Base-by-base conservation (phyloP, 2,797 vertebrate genomes). In the Anguilla megastoma region DNA sequence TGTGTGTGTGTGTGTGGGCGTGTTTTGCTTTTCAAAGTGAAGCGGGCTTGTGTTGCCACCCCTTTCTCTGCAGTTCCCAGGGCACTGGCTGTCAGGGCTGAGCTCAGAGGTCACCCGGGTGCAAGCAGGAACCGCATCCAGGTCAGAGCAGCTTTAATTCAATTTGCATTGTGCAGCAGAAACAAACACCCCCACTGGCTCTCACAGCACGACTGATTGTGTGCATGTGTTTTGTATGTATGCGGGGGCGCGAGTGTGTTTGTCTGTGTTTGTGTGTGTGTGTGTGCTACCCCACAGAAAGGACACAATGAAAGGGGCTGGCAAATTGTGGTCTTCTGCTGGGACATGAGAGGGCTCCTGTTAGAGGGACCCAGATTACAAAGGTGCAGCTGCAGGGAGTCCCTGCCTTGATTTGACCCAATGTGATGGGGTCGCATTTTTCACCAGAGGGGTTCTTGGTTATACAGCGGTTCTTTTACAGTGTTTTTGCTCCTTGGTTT, bases 61-160 rank as follows among this genome's bases (percentile, higher is more conserved):
- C 85, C 60, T 41, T 80, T 74, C 71, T 79, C 12, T 21, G 69
- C 45, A 41, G 86, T 96, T 96, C 95, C 96, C 96, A 96, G 96
- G 95, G 95, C 93, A 95, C 93, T n/a, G 82, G 90, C 92, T 91
- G 86, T 93, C 93, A 94, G 92, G 92, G 93, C 93, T 93, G 91
- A 91, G 93, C 94, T 93, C 90, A 89, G 91, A 91, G 95, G 96
- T 95, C 94, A 95, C 94, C 85, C 2, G 85, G 85, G 85, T 84
- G 36, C 52, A n/a, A 24, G 21, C 7, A 63, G 41, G 76, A 66
- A 30, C 74, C 30, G 56, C 76, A 95, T 95, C 90, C 9, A 93
- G 95, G 95, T 95, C 94, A 93, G 86, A 90, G 88, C 88, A 85
- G 93, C 92, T 93, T 96, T 94, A 93, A 94, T 93, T 95, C 90